Conservation (phyloP, 2,113 vertebrate species). For the Pseudopodoces humilis region DNA sequence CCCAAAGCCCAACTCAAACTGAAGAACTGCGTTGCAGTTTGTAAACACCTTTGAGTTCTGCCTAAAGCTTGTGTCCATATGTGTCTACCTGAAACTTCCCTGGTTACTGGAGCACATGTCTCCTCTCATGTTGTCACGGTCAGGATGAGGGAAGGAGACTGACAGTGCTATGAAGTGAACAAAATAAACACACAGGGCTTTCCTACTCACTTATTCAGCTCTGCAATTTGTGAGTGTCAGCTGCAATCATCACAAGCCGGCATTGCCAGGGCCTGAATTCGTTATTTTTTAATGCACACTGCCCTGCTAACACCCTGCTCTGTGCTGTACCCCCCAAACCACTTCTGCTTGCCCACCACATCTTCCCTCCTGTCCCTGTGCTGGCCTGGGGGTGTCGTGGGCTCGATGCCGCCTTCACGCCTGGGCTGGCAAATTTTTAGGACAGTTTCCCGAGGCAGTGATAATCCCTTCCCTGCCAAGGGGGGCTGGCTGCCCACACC, state of each 20-base stretch:
- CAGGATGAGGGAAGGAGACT: neutral
- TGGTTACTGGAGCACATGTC: neutral
- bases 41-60: neutral
- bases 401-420: neutral
- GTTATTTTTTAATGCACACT: accelerated
- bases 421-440: constrained; percentile 44
- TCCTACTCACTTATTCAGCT: neutral
- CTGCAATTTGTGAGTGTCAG: neutral
- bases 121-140: accelerated
- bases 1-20: neutral
- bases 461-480: constrained; percentile 41
- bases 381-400: accelerated
- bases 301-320: neutral
- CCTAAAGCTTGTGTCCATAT: neutral
- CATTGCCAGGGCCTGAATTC: neutral
- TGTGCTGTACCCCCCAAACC: neutral
- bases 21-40: neutral
- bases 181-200: neutral
- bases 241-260: neutral
- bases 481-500: constrained; percentile 32
- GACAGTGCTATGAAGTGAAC: neutral
- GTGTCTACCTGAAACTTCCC: neutral
- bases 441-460: neutral
- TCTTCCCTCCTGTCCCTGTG: accelerated
- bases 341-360: neutral